Base-by-base conservation (phyloP, 2,888 invertebrate species). In the Caenorhabditis zanzibari region DNA sequence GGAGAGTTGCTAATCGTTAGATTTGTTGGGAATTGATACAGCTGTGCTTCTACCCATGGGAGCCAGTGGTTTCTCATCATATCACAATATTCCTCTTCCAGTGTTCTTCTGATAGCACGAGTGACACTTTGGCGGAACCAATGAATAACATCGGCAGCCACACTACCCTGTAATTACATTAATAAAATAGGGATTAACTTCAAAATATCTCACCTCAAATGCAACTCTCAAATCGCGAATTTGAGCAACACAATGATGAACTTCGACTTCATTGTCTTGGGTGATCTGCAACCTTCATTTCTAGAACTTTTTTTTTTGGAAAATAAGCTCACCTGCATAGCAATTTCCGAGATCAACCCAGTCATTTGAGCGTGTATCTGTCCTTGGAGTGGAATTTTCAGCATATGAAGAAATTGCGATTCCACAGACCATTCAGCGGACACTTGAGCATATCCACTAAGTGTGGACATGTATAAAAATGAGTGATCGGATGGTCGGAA, bases 61-160 rank as follows among this genome's bases (percentile, higher is more conserved):
- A 91, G 84, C 85, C 90, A 88, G 22, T 88, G 82, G 9, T 85
- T 82, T 71, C 81, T 75, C 86, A 91, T 90, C 85, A 89, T 87
- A 10, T 84, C 80, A 69, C 91, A 91, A 74, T 90, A 91, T 61
- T 89, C 87, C 64, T 91, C 87, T 86, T 91, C 91, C 10, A 90
- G 76, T 26, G 85, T 80, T 75, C 84, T 83, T 52, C 90, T 79
- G 71, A 91, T 88, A 6, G 87, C 84, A 16, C 88, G 81, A 7
- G 89, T 88, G 16, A 91, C 79, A 69, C 88, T 88, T 58, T 86
- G 85, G 22, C 88, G 80, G 86, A 91, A 91, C 87, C 88, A 90
- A 24, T 91, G 91, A 0, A 91, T 84, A 4, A 91, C 85, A 49
- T 88, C 85, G 38, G 87, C 87, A 5, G 87, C 87, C 52, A 86